phyloP scores from a whole-genome alignment of 2,888 invertebrate species.

The Stictocephala bisonia region DNA sequence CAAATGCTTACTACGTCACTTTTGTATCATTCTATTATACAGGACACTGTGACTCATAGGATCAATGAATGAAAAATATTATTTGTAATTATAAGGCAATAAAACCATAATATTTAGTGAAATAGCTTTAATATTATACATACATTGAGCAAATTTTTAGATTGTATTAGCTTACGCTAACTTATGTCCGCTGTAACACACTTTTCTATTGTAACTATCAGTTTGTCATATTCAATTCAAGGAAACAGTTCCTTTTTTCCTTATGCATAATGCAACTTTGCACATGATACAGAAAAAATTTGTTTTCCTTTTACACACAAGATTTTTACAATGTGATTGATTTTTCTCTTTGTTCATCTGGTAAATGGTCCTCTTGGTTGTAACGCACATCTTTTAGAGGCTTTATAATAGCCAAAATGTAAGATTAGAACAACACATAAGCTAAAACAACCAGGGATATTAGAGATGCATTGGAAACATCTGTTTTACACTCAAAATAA shows the following conservation, averaged over 20 bases:
- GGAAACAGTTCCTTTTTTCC: constrained; percentile 24
- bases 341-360: not conserved
- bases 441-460: too few species aligned
- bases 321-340: constrained; percentile 10
- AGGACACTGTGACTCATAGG: constrained; percentile 33
- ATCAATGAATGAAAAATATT: not conserved
- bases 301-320: constrained; percentile 8
- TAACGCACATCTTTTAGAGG: constrained; percentile 29
- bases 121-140: constrained; percentile 1
- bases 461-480: too few species aligned
- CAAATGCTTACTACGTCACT: constrained; percentile 6
- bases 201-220: constrained; percentile 16
- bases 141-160: not conserved
- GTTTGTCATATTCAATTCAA: constrained; percentile 18
- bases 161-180: constrained; percentile 5
- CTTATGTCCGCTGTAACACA: constrained; percentile 25
- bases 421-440: too few species aligned
- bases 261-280: constrained; percentile 15
- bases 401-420: not conserved
- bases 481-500: too few species aligned
- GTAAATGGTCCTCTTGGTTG: constrained; percentile 29
- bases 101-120: constrained; percentile 20
- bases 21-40: constrained; percentile 29
- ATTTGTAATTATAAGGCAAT: constrained; percentile 22
- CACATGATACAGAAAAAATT: constrained; percentile 13